Base-by-base conservation (phyloP, 1,140 invertebrate species). In the Musca domestica region DNA sequence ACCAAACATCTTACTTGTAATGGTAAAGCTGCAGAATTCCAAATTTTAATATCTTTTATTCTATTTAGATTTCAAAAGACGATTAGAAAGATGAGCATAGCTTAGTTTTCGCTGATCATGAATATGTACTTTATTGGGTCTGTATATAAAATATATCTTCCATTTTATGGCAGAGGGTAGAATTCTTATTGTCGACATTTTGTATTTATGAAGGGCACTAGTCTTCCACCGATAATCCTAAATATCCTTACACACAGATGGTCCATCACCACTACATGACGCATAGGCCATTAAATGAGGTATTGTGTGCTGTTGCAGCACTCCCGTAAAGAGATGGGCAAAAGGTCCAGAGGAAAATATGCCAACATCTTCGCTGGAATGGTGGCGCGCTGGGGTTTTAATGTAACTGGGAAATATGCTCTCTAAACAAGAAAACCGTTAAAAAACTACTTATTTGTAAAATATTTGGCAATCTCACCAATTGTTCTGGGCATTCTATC, bases 251-350 rank as follows among this genome's bases (percentile, higher is more conserved):
- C 78, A 80, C 14, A 77, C 34, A 27, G 71, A 76, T 20, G 71
- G 69, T 0, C 77, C 80, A 19, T 74, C 47, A 19, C 85, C 86
- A 20, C 87, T 81, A 69, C 88, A 89, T 1, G 84, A 81, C 1
- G 88, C 86, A 70, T 89, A 90, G 2, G 88, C 88, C 74, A 94
- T 87, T 15, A 88, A 85, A 76, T 92, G 90, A 30, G 91, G 87
- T 23, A 94, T 88, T 73, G 91, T 88, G 74, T 86, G 88, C 77
- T 94, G 92, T 70, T 94, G 91, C 75, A 92, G 87, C 1, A 90
- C 87, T 14, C 91, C 90, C 47, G 85, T 84, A 66, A 94, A 87
- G 9, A 94, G 81, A 74, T 93, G 90, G 3, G 88, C 83, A 78
- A 87, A 88, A 1, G 93, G 92, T 6, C 82, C 82, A 2, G 74